Evolutionary conservation across 2,113 vertebrate genomes (phyloP).

Genomic region (Electrona antarctica): DNA sequence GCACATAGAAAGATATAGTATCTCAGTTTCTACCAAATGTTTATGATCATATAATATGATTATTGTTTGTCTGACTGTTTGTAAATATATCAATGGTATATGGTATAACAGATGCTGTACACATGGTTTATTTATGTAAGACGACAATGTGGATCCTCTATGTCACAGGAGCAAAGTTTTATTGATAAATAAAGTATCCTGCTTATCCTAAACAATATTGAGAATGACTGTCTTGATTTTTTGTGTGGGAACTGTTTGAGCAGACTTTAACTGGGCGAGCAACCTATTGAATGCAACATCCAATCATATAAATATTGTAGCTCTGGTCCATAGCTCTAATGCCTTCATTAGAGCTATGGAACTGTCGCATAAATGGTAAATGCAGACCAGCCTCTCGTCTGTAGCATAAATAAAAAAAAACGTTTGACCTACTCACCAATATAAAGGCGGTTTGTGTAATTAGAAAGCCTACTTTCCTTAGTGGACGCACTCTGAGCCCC

Average conservation of each 20-base stretch:
- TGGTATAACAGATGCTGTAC: conserved; percentile 63
- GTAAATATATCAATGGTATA: conserved; percentile 63
- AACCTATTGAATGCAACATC: too few relatives aligned
- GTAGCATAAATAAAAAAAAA: too few relatives aligned
- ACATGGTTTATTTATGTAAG: conserved; percentile 72
- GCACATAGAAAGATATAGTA: conserved; percentile 15
- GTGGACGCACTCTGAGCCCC: too few relatives aligned
- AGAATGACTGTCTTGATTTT: background rate
- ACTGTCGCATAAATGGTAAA: too few relatives aligned
- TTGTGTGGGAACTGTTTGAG: background rate
- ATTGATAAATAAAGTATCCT: conserved; percentile 95
- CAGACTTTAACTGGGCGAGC: too few relatives aligned
- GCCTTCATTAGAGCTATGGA: too few relatives aligned
- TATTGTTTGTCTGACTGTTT: conserved; percentile 50
- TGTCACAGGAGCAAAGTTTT: conserved; percentile 85
- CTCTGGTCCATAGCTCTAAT: too few relatives aligned
- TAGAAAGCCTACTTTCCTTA: too few relatives aligned
- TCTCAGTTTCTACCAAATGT: conserved; percentile 31
- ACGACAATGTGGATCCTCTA: conserved; percentile 50
- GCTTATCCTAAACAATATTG: conserved; percentile 41
- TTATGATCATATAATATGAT: conserved; percentile 45
- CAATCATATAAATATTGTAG: too few relatives aligned
- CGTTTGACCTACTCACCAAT: too few relatives aligned
- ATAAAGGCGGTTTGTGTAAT: too few relatives aligned
- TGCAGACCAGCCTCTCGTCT: too few relatives aligned